These are phyloP conservation scores for Tenthredo notha DNA, from an alignment of 2,888 invertebrate species.

Conservation along the genomic window DNA sequence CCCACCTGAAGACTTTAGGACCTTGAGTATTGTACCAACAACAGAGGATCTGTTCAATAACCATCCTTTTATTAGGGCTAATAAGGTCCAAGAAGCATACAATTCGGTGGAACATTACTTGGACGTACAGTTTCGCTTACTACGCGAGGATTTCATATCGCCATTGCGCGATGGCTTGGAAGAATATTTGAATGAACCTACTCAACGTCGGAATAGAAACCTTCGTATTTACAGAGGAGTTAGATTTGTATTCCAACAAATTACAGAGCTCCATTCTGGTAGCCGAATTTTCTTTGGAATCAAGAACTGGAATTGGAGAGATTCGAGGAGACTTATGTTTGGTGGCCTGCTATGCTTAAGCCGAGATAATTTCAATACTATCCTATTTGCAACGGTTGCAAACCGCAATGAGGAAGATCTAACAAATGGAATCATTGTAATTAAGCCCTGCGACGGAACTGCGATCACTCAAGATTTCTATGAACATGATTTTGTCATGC, in stretches of 20 bases:
- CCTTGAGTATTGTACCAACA: conserved; percentile 80
- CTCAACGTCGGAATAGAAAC: conserved; percentile 69
- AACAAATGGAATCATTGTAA: conserved; percentile 80
- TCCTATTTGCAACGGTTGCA: conserved; percentile 86
- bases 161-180: conserved; percentile 86
- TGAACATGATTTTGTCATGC: conserved; percentile 79
- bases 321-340: conserved; percentile 83
- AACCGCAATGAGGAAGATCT: conserved; percentile 81
- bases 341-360: conserved; percentile 89
- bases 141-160: conserved; percentile 89
- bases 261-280: conserved; percentile 78
- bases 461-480: conserved; percentile 21
- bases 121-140: conserved; percentile 87
- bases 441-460: background rate
- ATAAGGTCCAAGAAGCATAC: conserved; percentile 84
- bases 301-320: conserved; percentile 73
- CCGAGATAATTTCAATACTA: conserved; percentile 83
- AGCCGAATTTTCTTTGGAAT: conserved; percentile 77
- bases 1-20: conserved; percentile 80
- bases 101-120: conserved; percentile 86
- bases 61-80: conserved; percentile 80
- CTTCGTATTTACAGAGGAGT: conserved; percentile 79
- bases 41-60: conserved; percentile 75
- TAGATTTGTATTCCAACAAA: conserved; percentile 76
- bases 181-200: conserved; percentile 80